Percentiles rank a stretch among this genome's conserved stretches.
phyloP scores from a whole-genome alignment of 2,113 vertebrate species.

The Caranx ignobilis region DNA sequence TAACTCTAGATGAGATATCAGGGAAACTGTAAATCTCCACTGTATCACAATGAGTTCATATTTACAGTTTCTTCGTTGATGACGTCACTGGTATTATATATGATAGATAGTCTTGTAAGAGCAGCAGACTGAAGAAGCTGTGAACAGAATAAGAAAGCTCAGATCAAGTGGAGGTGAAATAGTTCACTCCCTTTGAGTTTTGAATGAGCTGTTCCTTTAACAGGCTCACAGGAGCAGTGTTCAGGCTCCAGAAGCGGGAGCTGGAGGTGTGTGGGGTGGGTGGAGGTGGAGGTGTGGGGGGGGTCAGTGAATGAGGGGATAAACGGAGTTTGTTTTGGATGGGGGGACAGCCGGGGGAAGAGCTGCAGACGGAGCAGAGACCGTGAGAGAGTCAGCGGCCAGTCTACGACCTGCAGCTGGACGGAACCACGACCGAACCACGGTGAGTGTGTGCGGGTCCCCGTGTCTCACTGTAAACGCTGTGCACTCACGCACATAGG shows the following conservation, averaged over 20 bases:
- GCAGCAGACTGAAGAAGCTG: no score
- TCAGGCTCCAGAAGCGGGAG: neutral
- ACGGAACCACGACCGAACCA: conserved; percentile 31
- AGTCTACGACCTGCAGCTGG: conserved; percentile 34
- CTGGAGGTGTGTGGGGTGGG: conserved; percentile 30
- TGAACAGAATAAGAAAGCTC: no score
- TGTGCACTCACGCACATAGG: neutral
- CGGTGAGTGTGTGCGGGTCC: conserved; percentile 62
- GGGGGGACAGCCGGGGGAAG: conserved; percentile 58
- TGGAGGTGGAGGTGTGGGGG: conserved; percentile 33
- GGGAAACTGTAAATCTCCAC: neutral
- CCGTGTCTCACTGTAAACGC: neutral
- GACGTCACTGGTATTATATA: no score
- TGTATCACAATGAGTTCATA: no score
- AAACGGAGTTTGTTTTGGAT: conserved; percentile 73
- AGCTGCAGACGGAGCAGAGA: conserved; percentile 41
- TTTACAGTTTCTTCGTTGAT: no score
- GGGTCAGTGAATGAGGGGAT: conserved; percentile 59
- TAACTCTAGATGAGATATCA: neutral
- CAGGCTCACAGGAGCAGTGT: neutral
- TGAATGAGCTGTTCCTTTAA: conserved; percentile 13
- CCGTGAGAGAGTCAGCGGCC: conserved; percentile 52
- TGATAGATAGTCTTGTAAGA: no score
- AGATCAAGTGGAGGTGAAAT: neutral
- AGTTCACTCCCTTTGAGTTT: neutral